A percentile compares a stretch with the other conserved stretches of the same genome.
Conservation (phyloP, 2,888 invertebrate genomes). For the Synanthedon myopaeformis region DNA sequence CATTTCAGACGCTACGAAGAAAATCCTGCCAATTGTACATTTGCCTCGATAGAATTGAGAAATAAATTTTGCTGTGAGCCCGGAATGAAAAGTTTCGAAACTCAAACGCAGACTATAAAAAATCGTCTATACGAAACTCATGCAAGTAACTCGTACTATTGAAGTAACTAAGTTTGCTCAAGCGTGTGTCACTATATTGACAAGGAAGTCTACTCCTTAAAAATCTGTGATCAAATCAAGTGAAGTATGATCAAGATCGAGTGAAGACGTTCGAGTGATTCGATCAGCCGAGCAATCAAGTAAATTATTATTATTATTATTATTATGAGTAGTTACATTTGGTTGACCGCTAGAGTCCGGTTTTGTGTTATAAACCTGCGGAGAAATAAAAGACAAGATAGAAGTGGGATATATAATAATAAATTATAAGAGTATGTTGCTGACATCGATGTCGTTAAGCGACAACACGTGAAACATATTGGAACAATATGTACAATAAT, state of each 20-base stretch:
- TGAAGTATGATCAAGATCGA: constrained; percentile 59
- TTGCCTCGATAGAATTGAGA: constrained; percentile 9
- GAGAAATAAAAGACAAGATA: constrained; percentile 65
- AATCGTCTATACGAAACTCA: constrained; percentile 32
- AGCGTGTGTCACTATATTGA: constrained; percentile 37
- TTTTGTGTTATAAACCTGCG: constrained; percentile 72
- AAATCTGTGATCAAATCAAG: constrained; percentile 50
- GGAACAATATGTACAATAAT: no score
- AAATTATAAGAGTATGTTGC: constrained; percentile 36
- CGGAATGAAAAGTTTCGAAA: constrained; percentile 46
- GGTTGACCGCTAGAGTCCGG: constrained; percentile 70
- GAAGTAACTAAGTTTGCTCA: constrained; percentile 35
- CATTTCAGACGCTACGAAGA: constrained; percentile 38
- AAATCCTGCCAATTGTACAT: constrained; percentile 37
- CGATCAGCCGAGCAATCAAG: constrained; percentile 61
- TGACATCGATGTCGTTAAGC: constrained; percentile 38
- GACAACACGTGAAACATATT: constrained; percentile 10
- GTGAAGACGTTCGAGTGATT: constrained; percentile 60
- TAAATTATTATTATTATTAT: constrained; percentile 8
- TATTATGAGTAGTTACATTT: constrained; percentile 67
- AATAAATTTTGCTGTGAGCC: constrained; percentile 32
- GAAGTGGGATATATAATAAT: constrained; percentile 43
- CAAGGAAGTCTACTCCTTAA: constrained; percentile 46
- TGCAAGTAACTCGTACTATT: constrained; percentile 37
- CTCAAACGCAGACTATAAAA: constrained; percentile 9